phyloP scores from a whole-genome alignment of 2,113 vertebrate species.

The Myodes glareolus region DNA sequence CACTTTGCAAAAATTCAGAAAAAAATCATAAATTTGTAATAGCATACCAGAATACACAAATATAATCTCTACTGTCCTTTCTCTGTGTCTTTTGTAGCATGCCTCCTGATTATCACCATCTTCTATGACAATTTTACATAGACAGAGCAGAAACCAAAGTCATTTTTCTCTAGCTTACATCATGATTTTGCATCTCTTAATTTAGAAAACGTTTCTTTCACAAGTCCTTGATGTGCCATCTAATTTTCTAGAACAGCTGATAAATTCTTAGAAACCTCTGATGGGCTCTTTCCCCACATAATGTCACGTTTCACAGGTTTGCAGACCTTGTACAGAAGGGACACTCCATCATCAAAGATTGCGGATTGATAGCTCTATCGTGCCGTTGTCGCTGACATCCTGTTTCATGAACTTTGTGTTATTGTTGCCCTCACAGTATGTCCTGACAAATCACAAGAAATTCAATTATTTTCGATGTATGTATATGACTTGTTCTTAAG shows the following conservation, averaged over 20 bases:
- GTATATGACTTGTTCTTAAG: not conserved
- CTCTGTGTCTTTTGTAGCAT: not conserved
- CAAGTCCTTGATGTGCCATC: not conserved
- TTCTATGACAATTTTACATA: not conserved
- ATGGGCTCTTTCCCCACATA: not conserved
- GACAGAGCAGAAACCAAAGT: not conserved
- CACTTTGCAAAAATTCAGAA: slow-evolving; percentile 15
- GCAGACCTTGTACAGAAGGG: not conserved
- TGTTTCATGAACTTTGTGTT: not conserved
- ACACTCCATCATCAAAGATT: not conserved
- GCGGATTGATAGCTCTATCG: not conserved
- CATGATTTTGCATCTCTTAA: not conserved
- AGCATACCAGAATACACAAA: not conserved
- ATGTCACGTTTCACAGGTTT: slow-evolving; percentile 1
- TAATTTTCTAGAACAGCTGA: not conserved
- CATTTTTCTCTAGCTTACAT: not conserved
- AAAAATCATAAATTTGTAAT: not conserved
- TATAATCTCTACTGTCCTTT: not conserved
- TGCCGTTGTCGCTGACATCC: not conserved
- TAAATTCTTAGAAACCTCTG: not conserved
- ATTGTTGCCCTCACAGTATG: not conserved
- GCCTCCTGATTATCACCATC: not conserved
- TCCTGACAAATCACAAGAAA: not conserved
- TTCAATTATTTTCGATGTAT: not conserved
- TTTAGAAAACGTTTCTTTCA: slow-evolving; percentile 30